Conservation (phyloP, 2,888 invertebrate genomes). For the Rhamnusium bicolor region DNA sequence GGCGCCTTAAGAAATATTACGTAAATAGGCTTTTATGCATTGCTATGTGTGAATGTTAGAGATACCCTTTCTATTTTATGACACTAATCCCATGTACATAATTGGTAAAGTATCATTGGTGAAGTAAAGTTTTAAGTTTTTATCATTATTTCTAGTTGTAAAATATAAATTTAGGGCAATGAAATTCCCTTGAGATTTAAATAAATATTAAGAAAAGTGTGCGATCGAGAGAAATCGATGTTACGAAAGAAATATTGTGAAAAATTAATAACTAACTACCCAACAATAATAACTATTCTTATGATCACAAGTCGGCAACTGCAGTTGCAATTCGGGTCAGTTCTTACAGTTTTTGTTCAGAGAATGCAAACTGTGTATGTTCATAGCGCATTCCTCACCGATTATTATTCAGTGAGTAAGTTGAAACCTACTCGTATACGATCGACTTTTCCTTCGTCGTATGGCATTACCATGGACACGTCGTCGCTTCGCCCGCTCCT, state of each 20-base stretch:
- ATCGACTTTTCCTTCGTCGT: constrained; percentile 23
- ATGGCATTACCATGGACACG: constrained; percentile 2
- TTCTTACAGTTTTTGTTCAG: constrained; percentile 20
- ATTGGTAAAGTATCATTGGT: no score
- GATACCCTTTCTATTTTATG: no score
- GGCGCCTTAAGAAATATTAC: no score
- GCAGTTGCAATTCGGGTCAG: constrained; percentile 29
- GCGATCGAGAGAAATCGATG: neutral
- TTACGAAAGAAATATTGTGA: neutral
- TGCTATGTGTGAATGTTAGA: no score
- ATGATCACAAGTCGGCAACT: neutral
- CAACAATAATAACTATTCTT: constrained; percentile 23
- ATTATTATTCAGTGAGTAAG: constrained; percentile 22
- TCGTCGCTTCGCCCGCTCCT: neutral
- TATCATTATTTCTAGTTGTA: no score
- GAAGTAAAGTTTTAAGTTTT: no score
- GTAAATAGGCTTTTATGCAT: no score
- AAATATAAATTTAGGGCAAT: no score
- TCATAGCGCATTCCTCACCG: constrained; percentile 24
- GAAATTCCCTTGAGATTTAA: neutral
- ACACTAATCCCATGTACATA: no score
- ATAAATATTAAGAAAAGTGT: neutral
- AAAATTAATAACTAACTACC: constrained; percentile 10
- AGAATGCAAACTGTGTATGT: constrained; percentile 22
- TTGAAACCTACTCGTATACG: constrained; percentile 11